Evolutionary conservation across 2,113 vertebrate genomes (phyloP).

Genomic region (Sphaerodactylus townsendi): DNA sequence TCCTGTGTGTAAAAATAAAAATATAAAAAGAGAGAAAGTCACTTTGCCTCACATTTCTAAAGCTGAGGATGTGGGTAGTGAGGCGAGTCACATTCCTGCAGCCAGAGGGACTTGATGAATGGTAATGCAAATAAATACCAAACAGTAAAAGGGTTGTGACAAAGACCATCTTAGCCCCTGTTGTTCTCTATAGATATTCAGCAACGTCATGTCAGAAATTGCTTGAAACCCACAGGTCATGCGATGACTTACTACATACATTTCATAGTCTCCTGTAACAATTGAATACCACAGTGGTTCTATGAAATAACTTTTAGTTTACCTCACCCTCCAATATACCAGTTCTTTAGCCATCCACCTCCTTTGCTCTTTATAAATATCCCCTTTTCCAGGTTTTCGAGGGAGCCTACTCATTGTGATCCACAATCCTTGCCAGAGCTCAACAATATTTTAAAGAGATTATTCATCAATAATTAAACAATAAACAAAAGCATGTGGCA

Average conservation of each 20-base stretch:
- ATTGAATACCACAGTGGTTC: neutral
- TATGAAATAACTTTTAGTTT: neutral
- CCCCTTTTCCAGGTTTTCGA: neutral
- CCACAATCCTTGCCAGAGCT: neutral
- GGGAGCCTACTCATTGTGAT: neutral
- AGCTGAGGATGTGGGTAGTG: no score
- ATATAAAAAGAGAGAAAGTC: no score
- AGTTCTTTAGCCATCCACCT: neutral
- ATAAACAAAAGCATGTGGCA: slow-evolving; percentile 14
- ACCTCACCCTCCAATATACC: neutral
- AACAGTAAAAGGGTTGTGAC: no score
- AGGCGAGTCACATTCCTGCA: no score
- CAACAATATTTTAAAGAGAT: slow-evolving; percentile 9
- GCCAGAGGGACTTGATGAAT: no score
- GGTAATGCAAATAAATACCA: no score
- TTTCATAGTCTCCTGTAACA: neutral
- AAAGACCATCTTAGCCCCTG: neutral
- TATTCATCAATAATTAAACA: slow-evolving; percentile 9
- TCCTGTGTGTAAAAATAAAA: no score
- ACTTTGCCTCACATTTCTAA: no score
- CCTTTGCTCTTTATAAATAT: neutral
- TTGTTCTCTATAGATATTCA: neutral
- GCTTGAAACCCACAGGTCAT: no score
- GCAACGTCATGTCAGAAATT: neutral
- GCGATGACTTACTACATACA: no score